phyloP scores from a whole-genome alignment of 23 tunicate genomes.

The Trididemnum miniatum region DNA sequence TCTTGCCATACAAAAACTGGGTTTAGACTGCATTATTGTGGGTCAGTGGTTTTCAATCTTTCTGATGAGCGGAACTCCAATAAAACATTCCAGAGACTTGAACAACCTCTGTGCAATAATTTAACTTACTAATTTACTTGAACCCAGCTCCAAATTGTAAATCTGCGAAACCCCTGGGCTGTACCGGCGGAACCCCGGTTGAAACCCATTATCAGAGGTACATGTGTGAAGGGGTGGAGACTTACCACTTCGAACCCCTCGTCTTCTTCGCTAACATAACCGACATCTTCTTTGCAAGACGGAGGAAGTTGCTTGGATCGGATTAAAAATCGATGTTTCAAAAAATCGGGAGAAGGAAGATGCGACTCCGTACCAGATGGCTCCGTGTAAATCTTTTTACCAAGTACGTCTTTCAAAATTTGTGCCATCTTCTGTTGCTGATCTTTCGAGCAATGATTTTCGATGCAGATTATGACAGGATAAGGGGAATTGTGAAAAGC shows the following conservation, averaged over 20 bases:
- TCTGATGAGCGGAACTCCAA: too few relatives aligned
- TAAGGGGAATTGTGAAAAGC: slow-evolving; percentile 76
- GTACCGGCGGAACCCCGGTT: too few relatives aligned
- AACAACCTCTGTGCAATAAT: too few relatives aligned
- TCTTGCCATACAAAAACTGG: too few relatives aligned
- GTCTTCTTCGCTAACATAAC: slow-evolving; percentile 85
- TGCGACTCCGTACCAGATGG: slow-evolving; percentile 12
- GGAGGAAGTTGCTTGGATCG: slow-evolving; percentile 61
- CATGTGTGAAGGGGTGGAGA: too few relatives aligned
- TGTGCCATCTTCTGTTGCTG: slow-evolving; percentile 72
- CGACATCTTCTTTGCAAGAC: slow-evolving; percentile 43
- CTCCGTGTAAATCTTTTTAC: slow-evolving; percentile 62
- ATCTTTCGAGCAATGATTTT: slow-evolving; percentile 78
- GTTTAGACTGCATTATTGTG: too few relatives aligned
- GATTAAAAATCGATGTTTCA: slow-evolving; percentile 65
- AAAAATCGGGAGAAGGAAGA: slow-evolving; percentile 74
- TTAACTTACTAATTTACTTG: too few relatives aligned
- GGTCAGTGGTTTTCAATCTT: too few relatives aligned
- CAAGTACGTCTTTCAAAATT: slow-evolving; percentile 42
- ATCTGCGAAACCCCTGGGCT: too few relatives aligned
- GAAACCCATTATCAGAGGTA: too few relatives aligned
- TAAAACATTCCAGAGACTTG: too few relatives aligned
- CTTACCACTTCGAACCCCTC: slow-evolving; percentile 64
- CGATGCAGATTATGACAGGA: slow-evolving; percentile 90
- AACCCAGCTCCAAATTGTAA: too few relatives aligned